phyloP scores from a whole-genome alignment of 2,888 invertebrate genomes.

The Reticulitermes lucifugus region DNA sequence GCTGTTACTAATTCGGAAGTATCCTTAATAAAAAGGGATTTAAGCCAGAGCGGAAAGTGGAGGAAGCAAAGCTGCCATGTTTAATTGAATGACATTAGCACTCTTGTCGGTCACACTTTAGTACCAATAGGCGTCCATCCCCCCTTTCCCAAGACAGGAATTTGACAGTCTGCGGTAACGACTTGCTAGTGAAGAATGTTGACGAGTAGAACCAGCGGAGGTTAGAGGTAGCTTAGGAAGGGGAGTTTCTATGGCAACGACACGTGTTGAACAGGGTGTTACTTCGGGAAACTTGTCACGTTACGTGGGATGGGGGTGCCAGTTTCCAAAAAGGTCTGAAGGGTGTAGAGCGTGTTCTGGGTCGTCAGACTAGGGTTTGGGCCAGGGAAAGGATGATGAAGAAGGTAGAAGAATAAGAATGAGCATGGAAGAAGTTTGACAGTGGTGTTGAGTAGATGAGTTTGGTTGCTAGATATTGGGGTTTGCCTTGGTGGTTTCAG shows the following conservation, averaged over 20 bases:
- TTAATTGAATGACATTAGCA: constrained; percentile 36
- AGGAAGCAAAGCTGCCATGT: constrained; percentile 11
- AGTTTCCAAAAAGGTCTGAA: neutral
- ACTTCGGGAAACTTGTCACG: constrained; percentile 45
- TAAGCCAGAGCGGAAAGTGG: neutral
- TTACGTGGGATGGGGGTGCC: neutral
- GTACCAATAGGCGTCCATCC: constrained; percentile 5
- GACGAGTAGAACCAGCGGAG: constrained; percentile 15
- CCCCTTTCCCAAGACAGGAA: constrained; percentile 33
- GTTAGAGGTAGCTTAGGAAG: neutral
- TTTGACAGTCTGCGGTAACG: constrained; percentile 42
- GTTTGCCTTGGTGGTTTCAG: constrained; percentile 21
- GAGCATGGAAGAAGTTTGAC: neutral
- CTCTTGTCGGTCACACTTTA: constrained; percentile 16
- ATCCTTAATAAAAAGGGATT: constrained; percentile 8
- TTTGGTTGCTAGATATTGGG: neutral
- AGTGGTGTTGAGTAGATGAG: neutral
- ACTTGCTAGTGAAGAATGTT: constrained; percentile 36
- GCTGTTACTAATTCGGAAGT: neutral
- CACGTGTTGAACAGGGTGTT: constrained; percentile 46
- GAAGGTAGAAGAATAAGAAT: constrained; percentile 16
- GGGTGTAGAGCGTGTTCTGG: constrained; percentile 21
- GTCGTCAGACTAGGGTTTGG: constrained; percentile 26
- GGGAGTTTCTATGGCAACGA: constrained; percentile 44
- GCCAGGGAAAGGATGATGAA: constrained; percentile 10